phyloP scores from a whole-genome alignment of 2,888 invertebrate genomes.

The Clusia tigrina region DNA sequence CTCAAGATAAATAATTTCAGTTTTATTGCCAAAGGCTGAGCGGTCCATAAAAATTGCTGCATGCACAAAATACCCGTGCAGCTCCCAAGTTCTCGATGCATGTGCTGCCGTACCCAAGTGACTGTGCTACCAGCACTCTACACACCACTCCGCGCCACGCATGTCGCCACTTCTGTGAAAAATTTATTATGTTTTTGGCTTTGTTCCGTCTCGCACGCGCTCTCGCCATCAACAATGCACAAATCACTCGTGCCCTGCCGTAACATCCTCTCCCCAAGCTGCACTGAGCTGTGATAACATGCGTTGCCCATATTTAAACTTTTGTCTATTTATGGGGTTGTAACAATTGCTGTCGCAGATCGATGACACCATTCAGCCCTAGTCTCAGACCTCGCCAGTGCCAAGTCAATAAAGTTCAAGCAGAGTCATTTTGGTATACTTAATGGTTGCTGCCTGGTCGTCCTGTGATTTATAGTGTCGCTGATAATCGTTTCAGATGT shows the following conservation, averaged over 20 bases:
- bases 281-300: no score
- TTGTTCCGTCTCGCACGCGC: slow-evolving; percentile 3
- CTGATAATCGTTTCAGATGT: no score
- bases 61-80: slow-evolving; percentile 6
- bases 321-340: background rate
- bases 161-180: slow-evolving; percentile 7
- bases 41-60: background rate
- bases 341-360: background rate
- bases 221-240: background rate
- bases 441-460: no score
- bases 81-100: slow-evolving; percentile 15
- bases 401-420: no score
- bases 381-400: no score
- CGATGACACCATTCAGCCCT: background rate
- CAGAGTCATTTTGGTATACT: no score
- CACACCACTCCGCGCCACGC: background rate
- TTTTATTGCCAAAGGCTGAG: background rate
- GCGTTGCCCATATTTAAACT: background rate
- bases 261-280: no score
- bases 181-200: slow-evolving; percentile 13
- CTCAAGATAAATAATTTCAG: background rate
- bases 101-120: no score
- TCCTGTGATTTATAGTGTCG: no score
- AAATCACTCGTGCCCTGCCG: slow-evolving; percentile 8
- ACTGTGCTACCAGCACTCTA: background rate